These are phyloP conservation scores for Decapterus maruadsi DNA, from an alignment of 2,797 vertebrate species.

Conservation along the genomic window DNA sequence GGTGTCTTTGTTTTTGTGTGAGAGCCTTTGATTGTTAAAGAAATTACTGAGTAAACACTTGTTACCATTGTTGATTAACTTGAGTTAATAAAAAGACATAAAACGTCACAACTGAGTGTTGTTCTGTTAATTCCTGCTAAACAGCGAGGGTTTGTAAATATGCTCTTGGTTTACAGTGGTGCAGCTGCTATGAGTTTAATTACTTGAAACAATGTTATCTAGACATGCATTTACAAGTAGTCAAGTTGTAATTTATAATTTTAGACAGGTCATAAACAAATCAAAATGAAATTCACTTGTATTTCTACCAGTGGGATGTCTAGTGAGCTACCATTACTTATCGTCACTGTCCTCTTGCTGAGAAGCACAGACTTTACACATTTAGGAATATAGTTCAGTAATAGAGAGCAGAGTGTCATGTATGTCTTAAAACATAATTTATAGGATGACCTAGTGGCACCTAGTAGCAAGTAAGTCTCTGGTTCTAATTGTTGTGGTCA, in stretches of 20 bases:
- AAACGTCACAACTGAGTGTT: conserved; percentile 7
- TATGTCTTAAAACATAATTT: background rate
- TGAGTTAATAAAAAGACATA: conserved; percentile 72
- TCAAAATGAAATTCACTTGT: background rate
- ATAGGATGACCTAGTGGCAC: too few relatives aligned
- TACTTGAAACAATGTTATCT: background rate
- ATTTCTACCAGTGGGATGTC: background rate
- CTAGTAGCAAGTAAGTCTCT: too few relatives aligned
- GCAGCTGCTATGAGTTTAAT: background rate
- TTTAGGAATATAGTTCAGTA: background rate
- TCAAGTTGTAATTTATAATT: background rate
- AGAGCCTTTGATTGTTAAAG: conserved; percentile 57
- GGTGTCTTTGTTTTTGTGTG: conserved; percentile 57
- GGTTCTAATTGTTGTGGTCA: too few relatives aligned
- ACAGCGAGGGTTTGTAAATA: background rate
- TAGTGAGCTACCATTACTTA: background rate
- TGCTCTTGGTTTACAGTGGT: background rate
- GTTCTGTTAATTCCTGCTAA: conserved; percentile 18
- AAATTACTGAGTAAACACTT: conserved; percentile 49
- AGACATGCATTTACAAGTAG: too few relatives aligned
- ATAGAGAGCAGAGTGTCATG: background rate
- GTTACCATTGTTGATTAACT: conserved; percentile 55
- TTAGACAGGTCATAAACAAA: too few relatives aligned
- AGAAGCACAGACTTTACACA: background rate
- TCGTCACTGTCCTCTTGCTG: background rate